phyloP scores from a whole-genome alignment of 2,888 invertebrate species.

The Molanna angustata region DNA sequence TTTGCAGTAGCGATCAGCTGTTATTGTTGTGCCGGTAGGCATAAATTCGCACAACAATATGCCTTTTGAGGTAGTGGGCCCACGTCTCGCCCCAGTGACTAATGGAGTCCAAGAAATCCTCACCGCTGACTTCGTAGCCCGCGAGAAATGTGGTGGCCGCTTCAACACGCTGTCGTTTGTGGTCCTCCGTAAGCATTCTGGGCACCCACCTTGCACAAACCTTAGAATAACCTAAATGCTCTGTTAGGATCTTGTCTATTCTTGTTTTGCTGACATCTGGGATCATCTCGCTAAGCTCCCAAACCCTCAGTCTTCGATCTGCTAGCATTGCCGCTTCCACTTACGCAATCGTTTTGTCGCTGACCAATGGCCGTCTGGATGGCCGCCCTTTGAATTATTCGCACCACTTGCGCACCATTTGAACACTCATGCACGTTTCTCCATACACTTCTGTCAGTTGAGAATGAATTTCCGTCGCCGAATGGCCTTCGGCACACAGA shows the following conservation, averaged over 20 bases:
- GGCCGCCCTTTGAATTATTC: too few species aligned
- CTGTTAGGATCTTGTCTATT: background rate
- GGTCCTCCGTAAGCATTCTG: conserved; percentile 5
- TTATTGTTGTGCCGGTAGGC: conserved; percentile 9
- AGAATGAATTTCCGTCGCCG: background rate
- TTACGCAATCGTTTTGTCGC: too few species aligned
- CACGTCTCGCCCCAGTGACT: conserved; percentile 3
- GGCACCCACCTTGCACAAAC: conserved; percentile 14
- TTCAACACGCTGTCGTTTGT: conserved; percentile 9
- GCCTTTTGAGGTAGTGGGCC: background rate
- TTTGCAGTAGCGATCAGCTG: background rate
- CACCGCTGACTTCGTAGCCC: background rate
- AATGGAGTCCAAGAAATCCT: conserved; percentile 11
- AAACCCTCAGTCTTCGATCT: too few species aligned
- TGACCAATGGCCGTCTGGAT: too few species aligned
- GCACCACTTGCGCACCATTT: too few species aligned
- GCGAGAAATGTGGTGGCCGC: conserved; percentile 3
- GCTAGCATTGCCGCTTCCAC: too few species aligned
- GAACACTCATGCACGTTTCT: background rate
- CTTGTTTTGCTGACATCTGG: too few species aligned
- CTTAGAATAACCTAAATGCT: conserved; percentile 8
- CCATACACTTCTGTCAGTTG: background rate
- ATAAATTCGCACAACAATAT: conserved; percentile 4
- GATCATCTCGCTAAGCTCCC: too few species aligned
- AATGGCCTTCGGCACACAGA: conserved; percentile 3